A percentile compares a stretch with the other conserved stretches of the same genome.
phyloP scores from a whole-genome alignment of 2,797 vertebrate species.

The Stomatorhinus walkeri region DNA sequence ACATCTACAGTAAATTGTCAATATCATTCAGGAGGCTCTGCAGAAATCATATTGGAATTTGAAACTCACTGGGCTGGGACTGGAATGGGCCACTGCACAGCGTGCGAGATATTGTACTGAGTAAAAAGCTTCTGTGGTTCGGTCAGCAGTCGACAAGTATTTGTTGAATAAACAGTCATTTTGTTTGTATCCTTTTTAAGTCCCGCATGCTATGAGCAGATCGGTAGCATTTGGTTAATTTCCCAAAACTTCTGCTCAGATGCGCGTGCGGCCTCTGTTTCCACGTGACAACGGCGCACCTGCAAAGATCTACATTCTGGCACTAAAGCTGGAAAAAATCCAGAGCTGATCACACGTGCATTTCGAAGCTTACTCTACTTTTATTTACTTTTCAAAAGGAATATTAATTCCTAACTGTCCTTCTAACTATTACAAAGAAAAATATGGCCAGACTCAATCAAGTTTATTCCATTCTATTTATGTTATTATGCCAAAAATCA shows the following conservation, averaged over 20 bases:
- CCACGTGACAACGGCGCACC: background rate
- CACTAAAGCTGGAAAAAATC: background rate
- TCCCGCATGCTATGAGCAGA: background rate
- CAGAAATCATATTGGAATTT: constrained; percentile 9
- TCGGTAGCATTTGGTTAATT: background rate
- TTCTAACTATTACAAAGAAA: background rate
- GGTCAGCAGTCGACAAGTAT: background rate
- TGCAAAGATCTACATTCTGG: background rate
- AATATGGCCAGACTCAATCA: background rate
- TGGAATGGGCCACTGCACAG: constrained; percentile 29
- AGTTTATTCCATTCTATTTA: background rate
- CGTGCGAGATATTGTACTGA: constrained; percentile 25
- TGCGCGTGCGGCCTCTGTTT: background rate
- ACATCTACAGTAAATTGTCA: constrained; percentile 33
- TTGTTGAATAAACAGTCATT: background rate
- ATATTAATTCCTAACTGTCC: background rate
- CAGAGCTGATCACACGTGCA: background rate
- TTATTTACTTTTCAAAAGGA: background rate
- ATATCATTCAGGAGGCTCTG: constrained; percentile 8
- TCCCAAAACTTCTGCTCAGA: background rate
- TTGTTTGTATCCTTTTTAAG: background rate
- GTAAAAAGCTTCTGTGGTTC: background rate
- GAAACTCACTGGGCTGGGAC: constrained; percentile 11
- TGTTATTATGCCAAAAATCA: background rate
- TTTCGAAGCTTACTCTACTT: background rate